Evolutionary conservation across 2,888 invertebrate species (phyloP), one percentile per base, ranked within the genome.

Genomic region (Nomada fucata): DNA sequence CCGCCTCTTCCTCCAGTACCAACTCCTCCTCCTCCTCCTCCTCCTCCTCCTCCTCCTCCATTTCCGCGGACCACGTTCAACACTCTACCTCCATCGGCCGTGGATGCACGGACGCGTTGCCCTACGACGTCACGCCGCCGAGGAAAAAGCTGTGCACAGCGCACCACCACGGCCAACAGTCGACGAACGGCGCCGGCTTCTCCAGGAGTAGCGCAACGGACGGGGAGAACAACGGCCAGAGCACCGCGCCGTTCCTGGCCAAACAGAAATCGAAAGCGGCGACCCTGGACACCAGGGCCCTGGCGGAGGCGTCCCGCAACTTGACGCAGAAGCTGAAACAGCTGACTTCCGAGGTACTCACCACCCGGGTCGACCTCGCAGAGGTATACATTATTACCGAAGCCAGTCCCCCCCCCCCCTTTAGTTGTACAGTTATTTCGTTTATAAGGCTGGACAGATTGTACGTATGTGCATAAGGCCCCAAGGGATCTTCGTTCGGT

Each of bases 291-390:
- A 96, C 97, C 23, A 95, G 96, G 90, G 97, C 97, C 68, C 95
- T 98, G 61, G 96, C 97, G 85, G 98, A 98, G 94, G 98, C 98
- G 15, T 98, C 98, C 29, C 96, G 98, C 90, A 98, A 98, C 94
- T 95, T 98, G 86, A 98, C 98, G 75, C 98, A 98, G 94, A 98
- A 98, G 73, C 94, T 98, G 77, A 97, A 97, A 92, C 97, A 97
- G 94, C 95, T 98, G 77, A 98, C 98, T 77, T 97, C 98, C 89
- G 98, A 98, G 94, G 98, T 98, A 80, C 95, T 97, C 91, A 97
- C 97, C 85, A 95, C 94, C 80, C 93, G 94, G 91, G 91, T 92
- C 89, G 92, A 92, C 88, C 92, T 91, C 88, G 92, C 92, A 87
- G 91, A 93, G 91, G 92, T 93, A 91, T 92, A 90, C 90, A 91